Evolutionary conservation across 2,888 invertebrate species (phyloP).

Genomic region (Drosophila peninsularis): DNA sequence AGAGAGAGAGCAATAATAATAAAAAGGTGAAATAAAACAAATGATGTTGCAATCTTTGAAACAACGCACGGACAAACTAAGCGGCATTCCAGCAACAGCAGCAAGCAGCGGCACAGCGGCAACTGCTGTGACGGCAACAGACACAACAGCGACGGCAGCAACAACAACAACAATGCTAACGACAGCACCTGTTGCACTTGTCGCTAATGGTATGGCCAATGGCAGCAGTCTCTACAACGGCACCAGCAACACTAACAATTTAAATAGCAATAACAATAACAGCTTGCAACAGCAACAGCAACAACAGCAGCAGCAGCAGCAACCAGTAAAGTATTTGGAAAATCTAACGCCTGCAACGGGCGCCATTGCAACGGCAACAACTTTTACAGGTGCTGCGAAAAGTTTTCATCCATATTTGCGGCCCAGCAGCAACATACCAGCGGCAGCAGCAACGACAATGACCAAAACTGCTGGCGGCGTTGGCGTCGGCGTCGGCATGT

Average conservation of each 20-base stretch:
- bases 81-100: constrained; percentile 67
- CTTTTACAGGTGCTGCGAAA: constrained; percentile 76
- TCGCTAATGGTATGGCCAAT: constrained; percentile 72
- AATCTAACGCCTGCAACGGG: constrained; percentile 66
- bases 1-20: constrained; percentile 43
- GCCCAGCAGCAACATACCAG: constrained; percentile 54
- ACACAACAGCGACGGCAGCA: constrained; percentile 46
- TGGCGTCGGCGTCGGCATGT: constrained; percentile 44
- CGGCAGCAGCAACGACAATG: constrained; percentile 45
- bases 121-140: constrained; percentile 37
- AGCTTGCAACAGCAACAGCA: constrained; percentile 53
- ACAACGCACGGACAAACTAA: constrained; percentile 82
- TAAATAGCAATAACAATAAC: constrained; percentile 77
- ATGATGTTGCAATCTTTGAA: constrained; percentile 84
- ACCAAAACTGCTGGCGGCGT: constrained; percentile 42
- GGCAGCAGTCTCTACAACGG: constrained; percentile 58
- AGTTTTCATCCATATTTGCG: constrained; percentile 81
- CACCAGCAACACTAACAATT: constrained; percentile 73
- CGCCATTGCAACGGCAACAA: constrained; percentile 69
- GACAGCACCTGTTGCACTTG: constrained; percentile 78
- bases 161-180: constrained; percentile 74
- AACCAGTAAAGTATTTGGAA: constrained; percentile 71
- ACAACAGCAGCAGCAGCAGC: constrained; percentile 49
- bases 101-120: constrained; percentile 16
- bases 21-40: constrained; percentile 64